Conservation (phyloP, 2,888 invertebrate species). For the Andrena chrysosceles region DNA sequence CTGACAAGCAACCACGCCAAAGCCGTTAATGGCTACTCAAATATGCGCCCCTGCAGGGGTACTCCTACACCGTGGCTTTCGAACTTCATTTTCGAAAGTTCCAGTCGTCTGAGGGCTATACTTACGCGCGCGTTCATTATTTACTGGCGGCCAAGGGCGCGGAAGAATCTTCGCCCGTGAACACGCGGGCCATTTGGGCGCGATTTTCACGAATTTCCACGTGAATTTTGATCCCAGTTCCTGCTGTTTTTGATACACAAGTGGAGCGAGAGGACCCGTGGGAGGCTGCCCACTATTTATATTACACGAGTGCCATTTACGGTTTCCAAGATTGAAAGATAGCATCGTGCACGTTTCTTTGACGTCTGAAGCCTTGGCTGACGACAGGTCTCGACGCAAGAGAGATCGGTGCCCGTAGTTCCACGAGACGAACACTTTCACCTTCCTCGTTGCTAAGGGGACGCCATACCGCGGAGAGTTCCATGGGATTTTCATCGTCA, state of each 20-base stretch:
- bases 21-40: slow-evolving; percentile 81
- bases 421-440: slow-evolving; percentile 13
- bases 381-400: too few species aligned
- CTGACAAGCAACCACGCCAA: slow-evolving; percentile 77
- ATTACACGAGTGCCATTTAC: too few species aligned
- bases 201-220: not conserved
- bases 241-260: not conserved
- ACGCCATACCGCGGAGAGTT: not conserved
- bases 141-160: slow-evolving; percentile 59
- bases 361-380: too few species aligned
- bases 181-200: not conserved
- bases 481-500: slow-evolving; percentile 52
- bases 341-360: too few species aligned
- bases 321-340: too few species aligned
- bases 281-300: not conserved
- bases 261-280: not conserved
- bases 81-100: slow-evolving; percentile 78
- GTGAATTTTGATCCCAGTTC: not conserved
- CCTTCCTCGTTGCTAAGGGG: slow-evolving; percentile 10
- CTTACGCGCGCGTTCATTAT: slow-evolving; percentile 72
- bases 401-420: too few species aligned
- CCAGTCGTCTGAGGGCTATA: slow-evolving; percentile 63
- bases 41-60: slow-evolving; percentile 73
- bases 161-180: slow-evolving; percentile 46
- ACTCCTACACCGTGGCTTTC: slow-evolving; percentile 72